These are phyloP conservation scores for Astropecten irregularis DNA, from an alignment of 53 echinoderm and acorn worm genomes.

Conservation along the genomic window DNA sequence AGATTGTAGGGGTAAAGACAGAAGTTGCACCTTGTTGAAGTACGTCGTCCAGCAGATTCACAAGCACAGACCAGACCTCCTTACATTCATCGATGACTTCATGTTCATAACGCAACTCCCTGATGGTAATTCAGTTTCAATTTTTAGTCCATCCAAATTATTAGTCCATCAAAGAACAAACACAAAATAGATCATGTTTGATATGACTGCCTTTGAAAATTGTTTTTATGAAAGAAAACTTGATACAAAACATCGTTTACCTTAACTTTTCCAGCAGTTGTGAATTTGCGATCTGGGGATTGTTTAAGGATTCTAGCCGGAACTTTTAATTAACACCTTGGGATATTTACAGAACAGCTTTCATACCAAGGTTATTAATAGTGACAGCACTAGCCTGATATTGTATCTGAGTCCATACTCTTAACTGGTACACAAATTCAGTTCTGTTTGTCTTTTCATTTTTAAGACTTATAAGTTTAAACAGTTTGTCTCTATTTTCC, in stretches of 20 bases:
- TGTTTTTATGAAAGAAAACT: background rate
- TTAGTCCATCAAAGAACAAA: background rate
- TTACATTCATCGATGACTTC: constrained; percentile 83
- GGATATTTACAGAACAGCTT: too few relatives aligned
- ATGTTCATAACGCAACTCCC: constrained; percentile 60
- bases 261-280: too few relatives aligned
- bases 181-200: background rate
- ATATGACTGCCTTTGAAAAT: background rate
- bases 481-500: too few relatives aligned
- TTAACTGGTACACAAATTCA: too few relatives aligned
- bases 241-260: background rate
- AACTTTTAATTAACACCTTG: too few relatives aligned
- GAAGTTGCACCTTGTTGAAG: constrained; percentile 88
- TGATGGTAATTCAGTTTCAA: constrained; percentile 74
- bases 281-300: too few relatives aligned
- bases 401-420: too few relatives aligned
- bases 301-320: too few relatives aligned
- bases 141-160: background rate
- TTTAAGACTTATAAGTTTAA: too few relatives aligned
- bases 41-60: constrained; percentile 97
- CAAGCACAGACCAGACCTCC: constrained; percentile 77
- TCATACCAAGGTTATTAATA: too few relatives aligned
- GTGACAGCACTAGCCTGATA: too few relatives aligned
- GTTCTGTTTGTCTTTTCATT: too few relatives aligned
- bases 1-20: constrained; percentile 88